These are phyloP conservation scores for Luscinia luscinia DNA, from an alignment of 2,797 vertebrate species.

Conservation along the genomic window DNA sequence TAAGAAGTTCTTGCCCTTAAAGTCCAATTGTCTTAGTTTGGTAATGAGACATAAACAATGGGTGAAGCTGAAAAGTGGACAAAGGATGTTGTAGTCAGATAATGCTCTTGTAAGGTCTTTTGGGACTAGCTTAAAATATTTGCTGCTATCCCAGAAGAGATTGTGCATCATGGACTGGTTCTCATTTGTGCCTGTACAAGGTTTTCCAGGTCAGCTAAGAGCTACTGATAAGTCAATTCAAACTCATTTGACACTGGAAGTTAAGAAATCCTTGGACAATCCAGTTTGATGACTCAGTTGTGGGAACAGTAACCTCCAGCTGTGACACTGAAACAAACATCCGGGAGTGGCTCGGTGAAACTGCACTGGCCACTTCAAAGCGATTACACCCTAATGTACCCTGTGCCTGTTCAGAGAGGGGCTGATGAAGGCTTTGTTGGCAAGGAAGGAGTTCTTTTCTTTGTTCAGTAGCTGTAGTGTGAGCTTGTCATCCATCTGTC, in stretches of 20 bases:
- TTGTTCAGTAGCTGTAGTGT: not conserved
- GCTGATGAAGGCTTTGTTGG: not conserved
- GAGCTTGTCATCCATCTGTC: not conserved
- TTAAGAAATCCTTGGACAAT: constrained; percentile 13
- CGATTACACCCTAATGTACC: not conserved
- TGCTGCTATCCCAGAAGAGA: not conserved
- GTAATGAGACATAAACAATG: not conserved
- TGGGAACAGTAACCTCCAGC: not conserved
- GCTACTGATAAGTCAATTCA: not conserved
- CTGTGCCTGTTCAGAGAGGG: not conserved
- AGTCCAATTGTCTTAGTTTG: not conserved
- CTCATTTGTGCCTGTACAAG: not conserved
- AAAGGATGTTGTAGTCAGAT: not conserved
- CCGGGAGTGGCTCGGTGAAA: not conserved
- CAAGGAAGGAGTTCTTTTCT: not conserved
- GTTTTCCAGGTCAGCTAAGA: not conserved
- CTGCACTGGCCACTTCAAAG: not conserved
- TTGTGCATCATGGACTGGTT: not conserved
- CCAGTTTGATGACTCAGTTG: not conserved
- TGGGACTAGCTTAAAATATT: not conserved
- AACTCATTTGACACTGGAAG: constrained; percentile 7
- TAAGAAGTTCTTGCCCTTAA: not conserved
- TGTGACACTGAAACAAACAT: not conserved
- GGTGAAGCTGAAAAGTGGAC: not conserved
- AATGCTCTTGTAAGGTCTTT: not conserved